Conservation (phyloP, 2,888 invertebrate species). For the Cetonia aurata region DNA sequence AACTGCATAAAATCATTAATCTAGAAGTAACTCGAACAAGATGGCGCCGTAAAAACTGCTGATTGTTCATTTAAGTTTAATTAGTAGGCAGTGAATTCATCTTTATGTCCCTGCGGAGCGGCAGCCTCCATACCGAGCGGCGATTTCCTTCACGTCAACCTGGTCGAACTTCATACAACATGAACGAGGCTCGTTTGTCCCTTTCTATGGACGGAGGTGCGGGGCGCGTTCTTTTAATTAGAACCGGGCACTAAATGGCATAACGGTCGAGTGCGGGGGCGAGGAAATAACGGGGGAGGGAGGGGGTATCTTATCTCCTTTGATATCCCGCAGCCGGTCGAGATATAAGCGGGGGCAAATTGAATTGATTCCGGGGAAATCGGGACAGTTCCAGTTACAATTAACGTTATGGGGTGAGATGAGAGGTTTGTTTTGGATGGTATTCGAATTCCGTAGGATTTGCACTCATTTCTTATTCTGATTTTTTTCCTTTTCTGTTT, state of each 20-base stretch:
- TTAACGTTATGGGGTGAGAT: constrained; percentile 5
- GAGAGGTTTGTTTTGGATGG: constrained; percentile 19
- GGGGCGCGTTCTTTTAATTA: constrained; percentile 35
- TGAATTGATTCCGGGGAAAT: constrained; percentile 27
- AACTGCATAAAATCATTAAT: constrained; percentile 61
- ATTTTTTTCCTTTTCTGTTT: too few species aligned
- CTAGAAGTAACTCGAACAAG: constrained; percentile 63
- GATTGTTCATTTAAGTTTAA: constrained; percentile 66
- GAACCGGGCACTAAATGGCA: constrained; percentile 21
- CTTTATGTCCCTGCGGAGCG: constrained; percentile 50
- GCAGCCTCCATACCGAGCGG: not conserved
- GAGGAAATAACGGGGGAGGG: too few species aligned
- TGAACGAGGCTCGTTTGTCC: not conserved
- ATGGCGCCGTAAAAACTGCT: constrained; percentile 65
- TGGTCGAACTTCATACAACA: not conserved
- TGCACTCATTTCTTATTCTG: too few species aligned
- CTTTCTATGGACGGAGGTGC: constrained; percentile 5
- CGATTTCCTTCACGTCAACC: constrained; percentile 26
- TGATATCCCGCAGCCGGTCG: constrained; percentile 8
- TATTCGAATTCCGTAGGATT: not conserved
- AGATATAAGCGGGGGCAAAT: constrained; percentile 24
- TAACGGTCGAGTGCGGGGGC: constrained; percentile 15
- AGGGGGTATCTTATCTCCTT: constrained; percentile 20
- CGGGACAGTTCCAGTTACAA: constrained; percentile 14
- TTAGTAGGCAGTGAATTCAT: constrained; percentile 64